Evolutionary conservation across 2,888 invertebrate species (phyloP).

Genomic region (Xestia c-nigrum): DNA sequence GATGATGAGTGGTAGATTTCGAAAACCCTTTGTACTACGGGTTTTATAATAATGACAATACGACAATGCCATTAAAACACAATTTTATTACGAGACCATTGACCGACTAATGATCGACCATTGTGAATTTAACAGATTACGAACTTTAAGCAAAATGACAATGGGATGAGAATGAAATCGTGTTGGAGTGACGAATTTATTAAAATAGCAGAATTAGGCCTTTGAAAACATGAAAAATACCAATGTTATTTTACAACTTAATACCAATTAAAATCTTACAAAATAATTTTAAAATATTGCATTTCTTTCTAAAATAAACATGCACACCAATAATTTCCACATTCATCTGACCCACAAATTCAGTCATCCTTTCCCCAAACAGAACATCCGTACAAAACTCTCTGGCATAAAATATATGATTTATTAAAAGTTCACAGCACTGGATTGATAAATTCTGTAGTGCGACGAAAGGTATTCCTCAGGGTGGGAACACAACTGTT

Average conservation of each 20-base stretch:
- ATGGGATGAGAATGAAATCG: too few species aligned
- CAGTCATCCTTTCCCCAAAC: background rate
- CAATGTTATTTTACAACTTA: background rate
- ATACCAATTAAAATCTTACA: background rate
- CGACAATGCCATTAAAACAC: too few species aligned
- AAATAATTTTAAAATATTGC: background rate
- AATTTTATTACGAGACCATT: too few species aligned
- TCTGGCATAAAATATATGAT: slow-evolving; percentile 13
- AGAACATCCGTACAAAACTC: slow-evolving; percentile 11
- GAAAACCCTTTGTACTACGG: too few species aligned
- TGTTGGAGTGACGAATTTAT: too few species aligned
- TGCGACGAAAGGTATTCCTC: slow-evolving; percentile 40
- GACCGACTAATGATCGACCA: too few species aligned
- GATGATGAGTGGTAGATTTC: too few species aligned
- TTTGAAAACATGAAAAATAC: background rate
- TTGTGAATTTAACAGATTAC: too few species aligned
- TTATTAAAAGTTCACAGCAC: slow-evolving; percentile 15
- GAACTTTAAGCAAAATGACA: too few species aligned
- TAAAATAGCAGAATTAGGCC: too few species aligned
- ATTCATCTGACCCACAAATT: slow-evolving; percentile 21
- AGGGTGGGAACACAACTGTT: slow-evolving; percentile 28
- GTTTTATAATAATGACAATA: too few species aligned
- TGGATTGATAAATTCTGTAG: slow-evolving; percentile 35
- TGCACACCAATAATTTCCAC: background rate
- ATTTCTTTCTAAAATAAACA: background rate